phyloP scores from a whole-genome alignment of 2,113 vertebrate species.

The Microcebus jonahi region DNA sequence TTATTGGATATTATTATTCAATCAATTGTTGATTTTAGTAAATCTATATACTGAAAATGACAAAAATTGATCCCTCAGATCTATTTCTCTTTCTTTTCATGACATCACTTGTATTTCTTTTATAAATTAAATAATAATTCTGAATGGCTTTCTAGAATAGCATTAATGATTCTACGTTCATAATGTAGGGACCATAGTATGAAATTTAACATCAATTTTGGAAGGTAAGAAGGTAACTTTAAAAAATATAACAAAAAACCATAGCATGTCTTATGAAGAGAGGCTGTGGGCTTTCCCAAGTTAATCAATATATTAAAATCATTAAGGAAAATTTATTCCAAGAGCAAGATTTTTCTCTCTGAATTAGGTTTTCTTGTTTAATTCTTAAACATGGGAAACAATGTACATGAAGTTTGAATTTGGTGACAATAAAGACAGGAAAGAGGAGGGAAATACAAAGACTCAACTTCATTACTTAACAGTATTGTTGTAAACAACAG shows the following conservation, averaged over 20 bases:
- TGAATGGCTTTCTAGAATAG: background rate
- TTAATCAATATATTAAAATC: background rate
- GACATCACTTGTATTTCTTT: background rate
- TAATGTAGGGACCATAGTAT: background rate
- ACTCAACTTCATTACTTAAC: background rate
- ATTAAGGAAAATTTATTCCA: background rate
- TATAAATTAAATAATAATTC: background rate
- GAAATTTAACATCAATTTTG: background rate
- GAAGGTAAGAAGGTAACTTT: background rate
- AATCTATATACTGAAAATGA: background rate
- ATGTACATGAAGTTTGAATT: background rate
- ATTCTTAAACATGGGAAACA: background rate
- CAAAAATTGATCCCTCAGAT: background rate
- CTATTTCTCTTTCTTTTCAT: slow-evolving; percentile 2
- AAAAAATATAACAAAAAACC: background rate
- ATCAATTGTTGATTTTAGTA: background rate
- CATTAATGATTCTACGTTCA: background rate
- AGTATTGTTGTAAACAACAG: background rate
- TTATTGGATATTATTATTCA: background rate
- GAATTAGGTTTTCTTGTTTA: background rate
- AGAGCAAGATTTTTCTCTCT: background rate
- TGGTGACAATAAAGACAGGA: background rate
- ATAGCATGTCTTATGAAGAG: background rate
- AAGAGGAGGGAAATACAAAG: background rate
- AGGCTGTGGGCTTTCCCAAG: background rate